phyloP scores from a whole-genome alignment of 2,797 vertebrate species.

The Sebastes alutus region DNA sequence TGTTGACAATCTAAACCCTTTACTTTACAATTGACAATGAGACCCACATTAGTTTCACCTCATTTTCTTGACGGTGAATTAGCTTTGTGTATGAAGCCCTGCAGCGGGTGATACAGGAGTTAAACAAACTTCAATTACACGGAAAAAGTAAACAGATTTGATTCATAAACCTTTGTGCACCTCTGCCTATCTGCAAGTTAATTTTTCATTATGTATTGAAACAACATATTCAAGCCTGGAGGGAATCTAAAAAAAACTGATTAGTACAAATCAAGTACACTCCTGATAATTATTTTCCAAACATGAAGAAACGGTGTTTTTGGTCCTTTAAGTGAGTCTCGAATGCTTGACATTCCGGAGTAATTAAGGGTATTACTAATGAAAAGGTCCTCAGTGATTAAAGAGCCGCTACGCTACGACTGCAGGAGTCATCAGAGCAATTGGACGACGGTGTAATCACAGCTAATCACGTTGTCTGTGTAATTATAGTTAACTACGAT shows the following conservation, averaged over 20 bases:
- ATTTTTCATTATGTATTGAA: background rate
- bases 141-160: background rate
- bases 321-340: background rate
- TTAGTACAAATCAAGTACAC: too few relatives aligned
- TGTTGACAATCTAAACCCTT: background rate
- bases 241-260: background rate
- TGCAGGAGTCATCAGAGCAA: constrained; percentile 13
- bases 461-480: constrained; percentile 23
- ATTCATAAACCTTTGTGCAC: background rate
- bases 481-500: constrained; percentile 39
- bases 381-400: constrained; percentile 30
- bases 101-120: background rate
- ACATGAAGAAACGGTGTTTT: background rate
- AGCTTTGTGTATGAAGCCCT: background rate
- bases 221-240: background rate
- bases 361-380: constrained; percentile 16
- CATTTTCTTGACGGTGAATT: background rate
- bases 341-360: background rate
- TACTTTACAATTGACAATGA: background rate
- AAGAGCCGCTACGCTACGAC: background rate
- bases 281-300: background rate
- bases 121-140: background rate
- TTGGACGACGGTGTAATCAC: constrained; percentile 31
- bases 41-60: background rate
- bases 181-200: background rate